Evolutionary conservation across 2,888 invertebrate genomes (phyloP), one percentile per base, ranked within the genome.

Genomic region (Drosophila greeni): DNA sequence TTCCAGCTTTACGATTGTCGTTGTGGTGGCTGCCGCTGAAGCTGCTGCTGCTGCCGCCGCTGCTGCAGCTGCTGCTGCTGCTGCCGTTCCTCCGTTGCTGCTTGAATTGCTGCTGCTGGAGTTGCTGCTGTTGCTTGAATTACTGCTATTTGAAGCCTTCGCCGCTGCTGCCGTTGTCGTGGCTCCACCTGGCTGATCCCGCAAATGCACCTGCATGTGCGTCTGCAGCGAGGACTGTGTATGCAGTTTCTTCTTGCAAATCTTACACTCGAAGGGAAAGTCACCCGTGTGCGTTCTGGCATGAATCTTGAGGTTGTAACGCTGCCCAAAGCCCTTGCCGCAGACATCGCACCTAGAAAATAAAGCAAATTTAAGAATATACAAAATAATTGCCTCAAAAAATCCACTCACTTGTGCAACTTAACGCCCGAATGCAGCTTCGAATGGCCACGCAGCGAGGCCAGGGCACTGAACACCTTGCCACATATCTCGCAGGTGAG

Each of bases 401-500:
- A n/a, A n/a, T n/a, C n/a, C 20, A 39, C 86, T 86, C 75, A 88
- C 88, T 88, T 88, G 82, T 88, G 89, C 76, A 88, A 67, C 73
- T 89, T 89, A 39, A 88, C 87, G 43, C 89, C 89, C 37, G 88
- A 89, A 65, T 89, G 89, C 16, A 89, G 73, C 72, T 88, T 88
- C 39, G 88, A 87, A 75, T 89, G 89, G 2, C 88, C 88, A 18
- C 88, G 80, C 34, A 89, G 72, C 51, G 88, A 89, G 48, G 89
- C 88, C 61, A 89, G 65, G 6, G 88, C 88, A 64, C 90, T 87
- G 68, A 91, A 91, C 29, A 88, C 88, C 72, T 91, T 91, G 54
- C 90, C 90, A 70, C 91, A 91, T 43, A 90, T 89, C 66, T 90
- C 90, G 72, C 91, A 91, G 18, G 89, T 89, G 61, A 91, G 88